These are phyloP conservation scores for Mongoloraphidia duomilia DNA, from an alignment of 2,888 invertebrate genomes.

Conservation along the genomic window DNA sequence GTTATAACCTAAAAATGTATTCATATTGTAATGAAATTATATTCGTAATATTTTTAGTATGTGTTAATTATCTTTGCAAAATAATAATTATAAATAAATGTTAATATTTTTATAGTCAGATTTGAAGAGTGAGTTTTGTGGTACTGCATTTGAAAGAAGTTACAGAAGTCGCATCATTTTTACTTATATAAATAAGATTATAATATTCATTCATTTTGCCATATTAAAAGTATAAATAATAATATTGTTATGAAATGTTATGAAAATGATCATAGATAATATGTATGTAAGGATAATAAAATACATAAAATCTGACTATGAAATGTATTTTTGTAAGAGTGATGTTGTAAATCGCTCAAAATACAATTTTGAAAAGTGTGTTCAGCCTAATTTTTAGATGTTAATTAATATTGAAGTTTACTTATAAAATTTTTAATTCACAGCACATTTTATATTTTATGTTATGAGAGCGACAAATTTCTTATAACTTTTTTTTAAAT, in stretches of 20 bases:
- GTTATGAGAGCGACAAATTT: constrained; percentile 14
- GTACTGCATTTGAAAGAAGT: constrained; percentile 22
- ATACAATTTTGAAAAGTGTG: constrained; percentile 10
- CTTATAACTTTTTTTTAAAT: constrained; percentile 20
- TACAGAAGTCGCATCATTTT: constrained; percentile 4
- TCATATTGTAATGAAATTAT: background rate
- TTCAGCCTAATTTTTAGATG: constrained; percentile 5
- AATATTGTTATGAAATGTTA: constrained; percentile 1
- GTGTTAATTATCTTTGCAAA: background rate
- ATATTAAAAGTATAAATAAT: constrained; percentile 21
- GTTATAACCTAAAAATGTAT: background rate
- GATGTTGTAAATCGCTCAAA: constrained; percentile 3
- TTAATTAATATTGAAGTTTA: no score
- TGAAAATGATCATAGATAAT: constrained; percentile 17
- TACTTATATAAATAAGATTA: constrained; percentile 4
- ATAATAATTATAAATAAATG: constrained; percentile 7
- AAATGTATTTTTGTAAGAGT: constrained; percentile 24
- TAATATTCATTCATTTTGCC: constrained; percentile 15
- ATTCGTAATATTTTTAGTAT: background rate
- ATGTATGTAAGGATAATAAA: constrained; percentile 19
- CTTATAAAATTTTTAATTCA: no score
- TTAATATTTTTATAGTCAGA: constrained; percentile 26
- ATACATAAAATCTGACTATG: constrained; percentile 24
- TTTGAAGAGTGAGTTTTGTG: constrained; percentile 32
- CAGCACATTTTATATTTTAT: constrained; percentile 9